Conservation (phyloP, 2,888 invertebrate species). For the Anagyrus pseudococci region DNA sequence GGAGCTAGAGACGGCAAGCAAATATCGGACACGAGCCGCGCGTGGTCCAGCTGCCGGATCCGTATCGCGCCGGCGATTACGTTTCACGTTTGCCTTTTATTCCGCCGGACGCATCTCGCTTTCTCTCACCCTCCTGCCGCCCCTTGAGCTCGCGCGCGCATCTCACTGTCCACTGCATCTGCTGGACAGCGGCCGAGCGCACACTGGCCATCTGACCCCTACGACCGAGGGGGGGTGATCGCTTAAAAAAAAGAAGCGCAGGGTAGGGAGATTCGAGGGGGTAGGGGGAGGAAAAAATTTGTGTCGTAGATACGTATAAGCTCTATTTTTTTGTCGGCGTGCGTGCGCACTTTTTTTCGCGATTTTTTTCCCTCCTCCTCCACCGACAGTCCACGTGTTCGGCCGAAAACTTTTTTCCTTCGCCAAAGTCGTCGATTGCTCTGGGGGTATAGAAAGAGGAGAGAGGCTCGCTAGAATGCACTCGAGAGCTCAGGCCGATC, state of each 20-base stretch:
- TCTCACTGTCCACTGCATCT: conserved; percentile 19
- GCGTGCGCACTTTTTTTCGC: too few relatives aligned
- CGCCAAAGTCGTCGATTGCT: too few relatives aligned
- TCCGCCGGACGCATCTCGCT: conserved; percentile 19
- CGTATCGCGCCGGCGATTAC: conserved; percentile 53
- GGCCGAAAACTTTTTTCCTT: too few relatives aligned
- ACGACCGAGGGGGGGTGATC: neutral
- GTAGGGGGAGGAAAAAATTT: too few relatives aligned
- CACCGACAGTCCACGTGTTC: too few relatives aligned
- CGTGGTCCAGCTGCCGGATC: conserved; percentile 29
- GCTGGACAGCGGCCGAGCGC: conserved; percentile 23
- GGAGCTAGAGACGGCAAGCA: neutral
- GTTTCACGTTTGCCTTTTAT: conserved; percentile 57
- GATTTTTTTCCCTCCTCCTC: too few relatives aligned
- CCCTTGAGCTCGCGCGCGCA: neutral
- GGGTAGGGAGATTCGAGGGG: too few relatives aligned
- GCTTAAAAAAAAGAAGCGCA: conserved; percentile 11
- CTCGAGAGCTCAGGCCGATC: too few relatives aligned
- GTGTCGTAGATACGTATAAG: too few relatives aligned
- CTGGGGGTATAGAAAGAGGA: too few relatives aligned
- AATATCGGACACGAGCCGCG: conserved; percentile 26
- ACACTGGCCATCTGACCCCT: conserved; percentile 32
- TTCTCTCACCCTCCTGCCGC: conserved; percentile 7
- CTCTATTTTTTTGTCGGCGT: too few relatives aligned
- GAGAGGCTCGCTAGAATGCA: too few relatives aligned